Percentiles rank a stretch among this genome's conserved stretches.
Evolutionary conservation across 2,888 invertebrate genomes (phyloP).

Genomic region (Scelioninae gen. 2): DNA sequence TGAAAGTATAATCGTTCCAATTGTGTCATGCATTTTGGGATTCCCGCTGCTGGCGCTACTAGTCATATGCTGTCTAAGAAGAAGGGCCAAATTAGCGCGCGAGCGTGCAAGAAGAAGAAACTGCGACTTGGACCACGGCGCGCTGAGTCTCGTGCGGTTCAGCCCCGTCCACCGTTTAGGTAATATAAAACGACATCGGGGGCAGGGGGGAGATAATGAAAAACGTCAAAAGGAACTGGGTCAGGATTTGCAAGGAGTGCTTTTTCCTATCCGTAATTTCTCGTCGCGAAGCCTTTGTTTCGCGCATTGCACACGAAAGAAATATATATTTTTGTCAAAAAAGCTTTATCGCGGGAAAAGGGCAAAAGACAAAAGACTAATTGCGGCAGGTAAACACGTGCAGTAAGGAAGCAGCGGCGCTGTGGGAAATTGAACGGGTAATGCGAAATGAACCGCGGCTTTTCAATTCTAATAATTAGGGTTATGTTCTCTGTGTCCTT

Average conservation of each 20-base stretch:
- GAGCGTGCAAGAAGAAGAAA: conserved; percentile 88
- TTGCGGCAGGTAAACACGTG: not conserved
- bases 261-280: conserved; percentile 4
- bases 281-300: conserved; percentile 5
- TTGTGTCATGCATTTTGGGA: conserved; percentile 92
- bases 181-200: conserved; percentile 68
- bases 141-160: conserved; percentile 87
- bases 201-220: conserved; percentile 17
- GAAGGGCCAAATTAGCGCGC: conserved; percentile 88
- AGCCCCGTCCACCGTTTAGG: conserved; percentile 84
- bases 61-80: conserved; percentile 85
- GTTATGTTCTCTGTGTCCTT: too few relatives aligned
- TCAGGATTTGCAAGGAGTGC: conserved; percentile 30
- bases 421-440: not conserved
- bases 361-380: conserved; percentile 5
- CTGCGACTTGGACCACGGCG: conserved; percentile 88
- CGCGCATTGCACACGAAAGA: conserved; percentile 11
- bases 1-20: conserved; percentile 91
- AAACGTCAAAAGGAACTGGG: conserved; percentile 34
- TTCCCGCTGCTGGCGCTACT: conserved; percentile 90
- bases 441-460: too few relatives aligned
- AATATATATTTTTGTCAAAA: conserved; percentile 18
- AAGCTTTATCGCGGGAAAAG: conserved; percentile 2
- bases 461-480: too few relatives aligned
- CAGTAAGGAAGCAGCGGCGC: not conserved